Percentiles rank a stretch among this genome's conserved stretches.
phyloP scores from a whole-genome alignment of 2,113 vertebrate species.

The Chloropsis cyanopogon region DNA sequence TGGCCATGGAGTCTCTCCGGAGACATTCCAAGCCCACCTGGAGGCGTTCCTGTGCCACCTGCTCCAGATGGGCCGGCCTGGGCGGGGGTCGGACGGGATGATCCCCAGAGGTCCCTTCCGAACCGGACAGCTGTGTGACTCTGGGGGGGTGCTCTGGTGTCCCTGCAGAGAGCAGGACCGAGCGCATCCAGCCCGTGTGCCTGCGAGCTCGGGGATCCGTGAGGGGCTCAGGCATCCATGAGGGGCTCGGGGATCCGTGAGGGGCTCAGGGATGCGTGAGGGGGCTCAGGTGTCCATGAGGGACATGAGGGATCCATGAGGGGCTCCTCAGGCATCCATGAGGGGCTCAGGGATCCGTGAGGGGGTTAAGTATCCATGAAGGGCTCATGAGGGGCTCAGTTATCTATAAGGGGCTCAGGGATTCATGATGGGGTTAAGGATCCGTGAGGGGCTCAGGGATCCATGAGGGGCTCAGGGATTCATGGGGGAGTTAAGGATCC shows the following conservation, averaged over 20 bases:
- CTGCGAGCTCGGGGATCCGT: neutral
- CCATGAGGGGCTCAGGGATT: neutral
- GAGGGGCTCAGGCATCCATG: neutral
- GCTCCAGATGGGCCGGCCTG: neutral
- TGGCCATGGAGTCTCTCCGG: neutral
- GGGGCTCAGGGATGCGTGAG: neutral
- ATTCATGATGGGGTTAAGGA: too few species aligned
- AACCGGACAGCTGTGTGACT: rapidly evolving
- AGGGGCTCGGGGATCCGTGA: neutral
- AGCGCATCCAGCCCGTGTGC: too few species aligned
- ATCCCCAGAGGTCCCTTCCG: too few species aligned
- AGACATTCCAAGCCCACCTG: neutral
- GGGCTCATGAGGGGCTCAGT: neutral
- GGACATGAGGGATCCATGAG: neutral
- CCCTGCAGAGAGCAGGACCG: neutral
- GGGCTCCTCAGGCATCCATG: neutral
- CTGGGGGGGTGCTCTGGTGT: neutral
- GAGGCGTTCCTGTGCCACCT: neutral
- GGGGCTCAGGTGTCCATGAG: neutral
- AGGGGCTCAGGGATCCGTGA: neutral
- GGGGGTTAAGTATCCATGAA: neutral
- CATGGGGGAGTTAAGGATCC: neutral
- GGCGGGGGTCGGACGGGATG: neutral
- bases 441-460: neutral
- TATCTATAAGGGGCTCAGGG: neutral